Base-by-base conservation (phyloP, 2,888 invertebrate species). In the Bellardia bayeri region DNA sequence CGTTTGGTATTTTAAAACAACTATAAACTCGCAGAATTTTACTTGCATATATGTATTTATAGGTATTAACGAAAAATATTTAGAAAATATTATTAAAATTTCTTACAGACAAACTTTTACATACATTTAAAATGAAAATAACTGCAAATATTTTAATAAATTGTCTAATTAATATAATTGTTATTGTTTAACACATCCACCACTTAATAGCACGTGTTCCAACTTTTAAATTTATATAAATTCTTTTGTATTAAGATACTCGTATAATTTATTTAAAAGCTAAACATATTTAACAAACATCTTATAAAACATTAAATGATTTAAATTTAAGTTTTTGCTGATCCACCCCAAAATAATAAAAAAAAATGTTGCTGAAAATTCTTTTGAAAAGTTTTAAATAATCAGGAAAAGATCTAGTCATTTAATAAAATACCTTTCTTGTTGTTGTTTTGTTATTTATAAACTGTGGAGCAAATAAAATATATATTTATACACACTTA, bases 291-390 rank as follows among this genome's bases (percentile, higher is more conserved):
- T 23, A 56, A 56, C 23, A 56, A 58, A 61, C 14, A 23, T 58
- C 16, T 51, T 63, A 16, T 33, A 63, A 37, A 64, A 51, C 69
- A 42, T 63, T 69, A 49, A 75, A 75, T n/a, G 37, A 64, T 71
- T 75, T 75, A 56, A 51, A 81, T 69, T 64, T 63, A 82, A 78
- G 78, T 79, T 42, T 40, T 61, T 51, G 42, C 30, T 82, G 61
- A 86, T 82, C 66, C 74, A 61, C 42, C 23, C 9, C 3, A 78
- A 66, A 23, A 30, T 33, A 23, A 30, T 16, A 40, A 54, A 54
- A 11, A 49, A 51, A 75, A 40, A 42, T 69, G 2, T 69, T 16
- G 1, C 14, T 23, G 66, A 23, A 74, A 80, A 54, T 33, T 81
- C 13, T 49, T 30, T 14, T 30, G 2, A 76, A 63, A 84, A 54